phyloP scores from a whole-genome alignment of 1,140 invertebrate genomes.

The Antheraea mylitta region DNA sequence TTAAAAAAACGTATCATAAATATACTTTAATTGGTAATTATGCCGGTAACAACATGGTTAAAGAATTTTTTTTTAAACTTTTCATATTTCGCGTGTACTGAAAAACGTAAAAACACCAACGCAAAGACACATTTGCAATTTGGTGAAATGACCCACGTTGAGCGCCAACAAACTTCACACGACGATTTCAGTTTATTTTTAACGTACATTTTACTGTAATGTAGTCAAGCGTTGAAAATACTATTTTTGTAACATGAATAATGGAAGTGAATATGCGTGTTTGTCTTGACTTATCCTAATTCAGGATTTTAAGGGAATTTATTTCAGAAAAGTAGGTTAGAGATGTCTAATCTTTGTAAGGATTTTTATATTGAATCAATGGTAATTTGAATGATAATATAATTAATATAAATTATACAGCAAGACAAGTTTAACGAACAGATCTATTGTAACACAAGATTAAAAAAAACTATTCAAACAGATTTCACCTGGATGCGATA shows the following conservation, averaged over 20 bases:
- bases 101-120: conserved; percentile 45
- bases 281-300: background rate
- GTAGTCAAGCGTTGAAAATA: conserved; percentile 25
- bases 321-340: no score
- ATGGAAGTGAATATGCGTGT: background rate
- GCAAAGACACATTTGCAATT: conserved; percentile 46
- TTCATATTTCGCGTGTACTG: conserved; percentile 34
- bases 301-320: background rate
- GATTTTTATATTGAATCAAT: no score
- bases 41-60: conserved; percentile 23
- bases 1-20: background rate
- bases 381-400: no score
- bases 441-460: no score
- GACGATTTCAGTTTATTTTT: conserved; percentile 38
- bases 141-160: conserved; percentile 31
- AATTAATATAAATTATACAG: no score
- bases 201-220: conserved; percentile 25
- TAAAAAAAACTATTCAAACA: no score
- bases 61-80: conserved; percentile 40
- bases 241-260: conserved; percentile 2
- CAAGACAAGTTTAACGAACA: no score
- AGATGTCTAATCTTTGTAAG: no score
- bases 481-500: no score
- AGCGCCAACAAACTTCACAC: conserved; percentile 44
- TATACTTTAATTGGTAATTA: background rate